Evolutionary conservation across 2,888 invertebrate species (phyloP), one percentile per base, ranked within the genome.

Genomic region (Notodonta dromedarius): DNA sequence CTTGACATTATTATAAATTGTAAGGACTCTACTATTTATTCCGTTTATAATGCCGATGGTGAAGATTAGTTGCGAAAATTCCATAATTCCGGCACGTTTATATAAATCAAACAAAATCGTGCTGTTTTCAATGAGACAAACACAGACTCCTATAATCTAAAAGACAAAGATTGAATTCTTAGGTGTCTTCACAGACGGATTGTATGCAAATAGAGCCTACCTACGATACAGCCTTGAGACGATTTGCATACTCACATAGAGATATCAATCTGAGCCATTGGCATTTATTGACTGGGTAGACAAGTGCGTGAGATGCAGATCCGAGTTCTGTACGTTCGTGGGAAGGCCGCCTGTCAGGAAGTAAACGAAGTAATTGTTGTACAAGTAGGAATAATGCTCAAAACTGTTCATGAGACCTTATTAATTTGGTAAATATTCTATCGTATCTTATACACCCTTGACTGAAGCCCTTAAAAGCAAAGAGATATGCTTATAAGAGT

Each of bases 121-220:
- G 52, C 3, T 32, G 16, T 52, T 52, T 12, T 32, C 52, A 8
- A 51, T 51, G 24, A 52, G 5, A 44, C 57, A 60, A 60, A 65
- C 53, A 65, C 14, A 44, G 51, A 32, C 56, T 51, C 65, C 48
- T 72, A 53, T 44, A 54, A 11, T 61, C 24, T 39, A 51, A 40
- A 64, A 52, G 63, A 67, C 74, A 69, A 62, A 69, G 58, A 61
- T 63, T 60, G 53, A 67, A 75, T 78, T 77, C 77, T 67, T 70
- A 58, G 65, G 59, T 82, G 82, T 82, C 78, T 81, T 84, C 83
- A 85, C 67, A 78, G 71, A 79, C 74, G 79, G 82, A 91, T 90
- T 91, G 89, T 89, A 86, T 90, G 88, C 80, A 84, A 91, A 91
- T 89, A 71, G 35, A 60, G 66, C 67, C 65, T 59, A 69, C 67